Conservation (phyloP, 2,113 vertebrate species). For the Orycteropus afer region DNA sequence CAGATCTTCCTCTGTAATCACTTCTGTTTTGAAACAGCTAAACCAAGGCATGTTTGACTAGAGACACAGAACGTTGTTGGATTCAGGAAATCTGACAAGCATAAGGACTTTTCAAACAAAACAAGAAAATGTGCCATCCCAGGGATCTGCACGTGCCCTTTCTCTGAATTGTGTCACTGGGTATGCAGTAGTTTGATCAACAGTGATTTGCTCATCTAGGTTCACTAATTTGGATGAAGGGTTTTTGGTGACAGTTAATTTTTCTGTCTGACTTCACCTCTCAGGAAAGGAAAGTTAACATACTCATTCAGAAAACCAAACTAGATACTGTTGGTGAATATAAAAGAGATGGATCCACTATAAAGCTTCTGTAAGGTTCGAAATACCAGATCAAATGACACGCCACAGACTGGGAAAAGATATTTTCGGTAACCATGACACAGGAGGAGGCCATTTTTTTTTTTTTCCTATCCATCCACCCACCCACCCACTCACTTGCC, state of each 20-base stretch:
- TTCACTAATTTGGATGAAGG: slow-evolving; percentile 30
- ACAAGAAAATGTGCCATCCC: not conserved
- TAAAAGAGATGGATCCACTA: slow-evolving; percentile 25
- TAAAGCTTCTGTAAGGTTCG: not conserved
- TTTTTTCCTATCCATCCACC: not conserved
- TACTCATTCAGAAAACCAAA: slow-evolving; percentile 37
- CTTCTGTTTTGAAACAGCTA: slow-evolving; percentile 43
- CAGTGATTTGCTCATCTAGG: not conserved
- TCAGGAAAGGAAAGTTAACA: slow-evolving; percentile 38
- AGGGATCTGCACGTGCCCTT: not conserved
- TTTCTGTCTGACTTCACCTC: slow-evolving; percentile 4
- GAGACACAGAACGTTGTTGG: not conserved
- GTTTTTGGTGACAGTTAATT: slow-evolving; percentile 44
- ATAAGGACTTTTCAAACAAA: not conserved
- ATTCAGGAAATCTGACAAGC: slow-evolving; percentile 11
- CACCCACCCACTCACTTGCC: not conserved
- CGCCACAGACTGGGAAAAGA: not conserved
- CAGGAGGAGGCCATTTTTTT: not conserved
- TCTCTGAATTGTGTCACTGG: not conserved
- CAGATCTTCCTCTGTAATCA: slow-evolving; percentile 40
- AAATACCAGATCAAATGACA: slow-evolving; percentile 32
- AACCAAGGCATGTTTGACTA: not conserved
- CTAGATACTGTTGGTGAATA: slow-evolving; percentile 26
- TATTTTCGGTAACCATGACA: not conserved
- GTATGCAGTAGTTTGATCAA: not conserved